A percentile compares a stretch with the other conserved stretches of the same genome.
Evolutionary conservation across 2,888 invertebrate species (phyloP).

Genomic region (Cephus runcator): DNA sequence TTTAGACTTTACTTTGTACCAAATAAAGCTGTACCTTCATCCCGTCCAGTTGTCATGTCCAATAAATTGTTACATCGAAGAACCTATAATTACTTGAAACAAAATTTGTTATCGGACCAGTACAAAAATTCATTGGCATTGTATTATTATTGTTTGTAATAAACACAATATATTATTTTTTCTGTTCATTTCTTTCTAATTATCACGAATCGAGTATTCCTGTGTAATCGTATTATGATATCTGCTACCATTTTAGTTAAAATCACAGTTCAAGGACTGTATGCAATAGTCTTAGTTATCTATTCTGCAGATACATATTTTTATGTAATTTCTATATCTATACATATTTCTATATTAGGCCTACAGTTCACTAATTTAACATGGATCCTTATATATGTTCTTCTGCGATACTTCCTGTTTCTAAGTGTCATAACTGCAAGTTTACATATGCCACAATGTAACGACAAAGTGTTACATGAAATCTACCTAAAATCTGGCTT

Average conservation of each 20-base stretch:
- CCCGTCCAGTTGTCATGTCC: background rate
- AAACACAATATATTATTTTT: background rate
- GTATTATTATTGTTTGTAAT: conserved; percentile 7
- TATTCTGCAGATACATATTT: background rate
- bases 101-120: conserved; percentile 20
- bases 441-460: background rate
- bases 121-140: conserved; percentile 17
- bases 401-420: background rate
- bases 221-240: background rate
- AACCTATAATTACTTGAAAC: background rate
- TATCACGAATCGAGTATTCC: background rate
- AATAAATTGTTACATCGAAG: background rate
- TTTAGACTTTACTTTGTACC: background rate
- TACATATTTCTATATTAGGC: background rate
- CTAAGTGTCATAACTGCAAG: background rate
- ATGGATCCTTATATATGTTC: background rate
- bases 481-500: background rate
- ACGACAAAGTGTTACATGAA: background rate
- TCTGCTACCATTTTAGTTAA: background rate
- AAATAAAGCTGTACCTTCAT: background rate
- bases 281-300: background rate
- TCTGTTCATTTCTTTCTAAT: conserved; percentile 14
- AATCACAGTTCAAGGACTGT: background rate
- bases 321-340: background rate
- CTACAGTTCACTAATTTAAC: background rate